Conservation (phyloP, 2,888 invertebrate species). For the Athalia cordata region DNA sequence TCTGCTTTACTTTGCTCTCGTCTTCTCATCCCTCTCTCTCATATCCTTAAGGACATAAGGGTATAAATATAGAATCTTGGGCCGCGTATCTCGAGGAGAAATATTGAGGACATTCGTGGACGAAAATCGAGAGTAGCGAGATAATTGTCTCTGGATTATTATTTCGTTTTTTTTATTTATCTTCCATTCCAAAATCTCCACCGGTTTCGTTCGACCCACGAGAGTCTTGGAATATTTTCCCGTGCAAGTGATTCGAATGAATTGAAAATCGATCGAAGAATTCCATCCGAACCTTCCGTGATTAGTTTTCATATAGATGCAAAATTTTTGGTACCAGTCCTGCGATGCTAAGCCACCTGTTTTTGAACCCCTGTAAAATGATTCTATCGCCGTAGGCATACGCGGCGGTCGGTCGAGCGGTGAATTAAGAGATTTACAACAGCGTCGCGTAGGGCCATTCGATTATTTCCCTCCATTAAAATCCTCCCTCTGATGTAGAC, state of each 20-base stretch:
- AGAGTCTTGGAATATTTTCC: no score
- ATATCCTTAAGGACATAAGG: slow-evolving; percentile 14
- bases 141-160: slow-evolving; percentile 8
- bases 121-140: slow-evolving; percentile 27
- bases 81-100: slow-evolving; percentile 12
- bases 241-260: no score
- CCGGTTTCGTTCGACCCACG: background rate
- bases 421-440: slow-evolving; percentile 41
- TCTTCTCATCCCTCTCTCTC: background rate
- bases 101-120: slow-evolving; percentile 23
- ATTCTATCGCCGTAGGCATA: slow-evolving; percentile 41
- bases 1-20: background rate
- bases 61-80: slow-evolving; percentile 26
- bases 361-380: background rate
- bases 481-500: slow-evolving; percentile 48
- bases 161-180: background rate
- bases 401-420: slow-evolving; percentile 33
- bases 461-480: slow-evolving; percentile 68
- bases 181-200: background rate
- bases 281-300: no score
- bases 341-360: slow-evolving; percentile 26
- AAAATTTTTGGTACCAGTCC: background rate
- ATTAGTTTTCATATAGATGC: no score
- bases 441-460: slow-evolving; percentile 57
- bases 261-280: no score